These are phyloP conservation scores for Trichoplusia ni DNA, from an alignment of 1,140 invertebrate genomes.

Conservation along the genomic window DNA sequence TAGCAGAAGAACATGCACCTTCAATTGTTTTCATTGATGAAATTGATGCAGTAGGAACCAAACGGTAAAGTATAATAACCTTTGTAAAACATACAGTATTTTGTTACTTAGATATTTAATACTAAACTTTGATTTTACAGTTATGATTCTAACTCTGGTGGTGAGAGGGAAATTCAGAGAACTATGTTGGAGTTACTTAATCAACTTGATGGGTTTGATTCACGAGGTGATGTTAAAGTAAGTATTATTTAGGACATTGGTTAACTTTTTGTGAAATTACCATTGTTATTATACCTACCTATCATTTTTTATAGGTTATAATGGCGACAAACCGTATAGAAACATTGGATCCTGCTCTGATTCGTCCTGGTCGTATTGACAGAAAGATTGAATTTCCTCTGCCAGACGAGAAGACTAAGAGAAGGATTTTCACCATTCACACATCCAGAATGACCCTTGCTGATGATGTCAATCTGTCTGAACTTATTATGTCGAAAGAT, in stretches of 20 bases:
- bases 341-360: constrained; percentile 98
- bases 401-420: constrained; percentile 99
- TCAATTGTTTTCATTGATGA: constrained; percentile 99
- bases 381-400: constrained; percentile 99
- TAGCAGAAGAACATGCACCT: constrained; percentile 99
- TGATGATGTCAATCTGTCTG: constrained; percentile 98
- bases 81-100: neutral
- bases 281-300: no score
- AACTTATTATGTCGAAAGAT: constrained; percentile 99
- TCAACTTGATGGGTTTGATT: constrained; percentile 99
- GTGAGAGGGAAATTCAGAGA: constrained; percentile 99
- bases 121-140: constrained; percentile 48
- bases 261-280: neutral
- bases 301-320: constrained; percentile 91
- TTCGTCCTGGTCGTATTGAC: constrained; percentile 99
- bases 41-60: constrained; percentile 99
- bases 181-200: constrained; percentile 99
- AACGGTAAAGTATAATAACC: constrained; percentile 83
- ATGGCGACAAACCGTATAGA: constrained; percentile 99
- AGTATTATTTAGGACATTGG: constrained; percentile 90
- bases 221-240: constrained; percentile 96
- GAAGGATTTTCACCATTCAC: constrained; percentile 99
- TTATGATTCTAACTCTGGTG: constrained; percentile 99
- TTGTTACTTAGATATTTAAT: neutral
- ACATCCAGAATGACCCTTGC: constrained; percentile 99